These are phyloP conservation scores for Mus musculus DNA, from an alignment of 2,113 vertebrate species.

Conservation along the genomic window GRCm39 chr2:24534501-24535000, in stretches of 20 bases:
- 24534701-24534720: neutral
- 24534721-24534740: neutral
- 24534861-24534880: neutral
- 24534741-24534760: neutral
- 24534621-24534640: neutral
- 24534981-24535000: neutral
- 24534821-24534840: neutral
- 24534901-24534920: neutral
- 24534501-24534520: rapidly evolving
- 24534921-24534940: rapidly evolving
- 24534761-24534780: neutral
- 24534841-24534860: neutral
- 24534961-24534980: neutral
- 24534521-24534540: neutral
- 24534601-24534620: neutral
- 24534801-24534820: neutral
- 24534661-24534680: neutral
- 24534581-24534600: rapidly evolving
- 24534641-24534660: neutral
- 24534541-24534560: rapidly evolving
- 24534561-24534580: neutral
- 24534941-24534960: neutral
- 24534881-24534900: neutral
- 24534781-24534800: neutral
- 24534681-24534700: neutral